Conservation (phyloP, 2,113 vertebrate species). For the Indri indri region DNA sequence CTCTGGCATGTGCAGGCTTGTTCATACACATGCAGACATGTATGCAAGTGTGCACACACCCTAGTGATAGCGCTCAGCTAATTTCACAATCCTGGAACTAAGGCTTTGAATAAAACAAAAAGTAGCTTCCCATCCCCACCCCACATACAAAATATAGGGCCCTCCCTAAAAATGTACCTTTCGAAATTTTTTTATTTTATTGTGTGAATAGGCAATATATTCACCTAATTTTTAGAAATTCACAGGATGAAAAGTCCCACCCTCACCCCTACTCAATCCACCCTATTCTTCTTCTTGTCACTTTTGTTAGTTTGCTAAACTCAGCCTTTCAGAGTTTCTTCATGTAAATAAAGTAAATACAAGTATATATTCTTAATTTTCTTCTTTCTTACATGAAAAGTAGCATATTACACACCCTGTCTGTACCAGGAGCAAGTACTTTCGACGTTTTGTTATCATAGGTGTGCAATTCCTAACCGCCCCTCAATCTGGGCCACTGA, state of each 20-base stretch:
- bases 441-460: background rate
- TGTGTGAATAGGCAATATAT: background rate
- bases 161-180: background rate
- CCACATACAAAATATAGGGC: background rate
- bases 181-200: background rate
- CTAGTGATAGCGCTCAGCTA: background rate
- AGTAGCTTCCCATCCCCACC: background rate
- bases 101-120: background rate
- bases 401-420: background rate
- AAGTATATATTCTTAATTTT: background rate
- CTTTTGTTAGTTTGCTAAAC: background rate
- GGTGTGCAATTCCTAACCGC: background rate
- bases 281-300: background rate
- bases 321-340: background rate
- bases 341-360: background rate
- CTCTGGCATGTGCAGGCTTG: background rate
- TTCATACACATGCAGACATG: background rate
- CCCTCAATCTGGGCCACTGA: background rate
- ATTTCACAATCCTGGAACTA: background rate
- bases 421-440: background rate
- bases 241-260: background rate
- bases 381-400: background rate
- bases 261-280: background rate
- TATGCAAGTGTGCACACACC: fast-evolving
- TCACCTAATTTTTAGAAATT: background rate